Evolutionary conservation across 2,113 vertebrate species (phyloP).

Genomic region (Typhlomys cinereus): DNA sequence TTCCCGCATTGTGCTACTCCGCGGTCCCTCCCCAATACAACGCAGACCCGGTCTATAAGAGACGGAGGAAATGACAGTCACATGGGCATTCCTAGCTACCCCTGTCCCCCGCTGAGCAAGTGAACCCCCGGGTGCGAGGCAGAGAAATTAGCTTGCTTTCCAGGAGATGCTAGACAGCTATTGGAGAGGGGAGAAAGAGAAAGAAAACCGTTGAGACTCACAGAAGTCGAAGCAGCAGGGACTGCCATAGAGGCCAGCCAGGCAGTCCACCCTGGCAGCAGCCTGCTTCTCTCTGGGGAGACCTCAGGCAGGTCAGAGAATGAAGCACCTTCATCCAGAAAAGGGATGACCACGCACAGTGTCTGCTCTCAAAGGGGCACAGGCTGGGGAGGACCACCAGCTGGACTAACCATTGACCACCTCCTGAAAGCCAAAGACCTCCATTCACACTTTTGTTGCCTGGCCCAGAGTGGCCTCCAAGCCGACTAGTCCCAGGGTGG

Average conservation of each 20-base stretch:
- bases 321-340: not conserved
- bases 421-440: not conserved
- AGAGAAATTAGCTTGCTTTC: slow-evolving; percentile 53
- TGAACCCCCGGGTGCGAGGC: not conserved
- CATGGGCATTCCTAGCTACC: not conserved
- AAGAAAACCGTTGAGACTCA: not conserved
- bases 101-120: not conserved
- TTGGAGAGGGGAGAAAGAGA: not conserved
- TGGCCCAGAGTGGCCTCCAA: not conserved
- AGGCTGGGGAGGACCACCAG: not conserved
- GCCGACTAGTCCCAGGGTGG: too few species aligned
- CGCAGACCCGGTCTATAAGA: slow-evolving; percentile 35
- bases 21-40: not conserved
- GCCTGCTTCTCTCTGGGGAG: not conserved
- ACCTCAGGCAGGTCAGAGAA: not conserved
- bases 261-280: not conserved
- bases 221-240: not conserved
- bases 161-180: slow-evolving; percentile 36
- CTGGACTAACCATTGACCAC: not conserved
- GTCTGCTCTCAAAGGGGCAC: not conserved
- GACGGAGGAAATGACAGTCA: not conserved
- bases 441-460: not conserved
- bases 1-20: slow-evolving; percentile 33
- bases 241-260: not conserved
- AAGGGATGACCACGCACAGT: not conserved